Conservation (phyloP, 2,113 vertebrate species). For the Anhinga anhinga region DNA sequence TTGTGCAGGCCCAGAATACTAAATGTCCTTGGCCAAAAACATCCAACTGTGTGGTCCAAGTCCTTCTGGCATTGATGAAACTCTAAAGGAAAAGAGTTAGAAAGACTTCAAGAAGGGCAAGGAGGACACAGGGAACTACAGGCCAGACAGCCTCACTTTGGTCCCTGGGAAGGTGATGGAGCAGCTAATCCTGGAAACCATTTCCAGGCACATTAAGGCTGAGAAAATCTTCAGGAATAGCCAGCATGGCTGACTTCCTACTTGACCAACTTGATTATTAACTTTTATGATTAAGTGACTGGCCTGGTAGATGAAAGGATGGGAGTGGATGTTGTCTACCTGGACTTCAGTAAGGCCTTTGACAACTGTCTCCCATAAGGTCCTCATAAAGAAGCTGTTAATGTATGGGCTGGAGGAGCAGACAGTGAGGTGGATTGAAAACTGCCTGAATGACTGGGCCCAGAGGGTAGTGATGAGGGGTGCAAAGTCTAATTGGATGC, state of each 20-base stretch:
- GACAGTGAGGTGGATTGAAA: neutral
- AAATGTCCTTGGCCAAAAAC: neutral
- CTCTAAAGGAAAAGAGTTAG: neutral
- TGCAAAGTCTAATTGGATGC: neutral
- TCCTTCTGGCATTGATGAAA: neutral
- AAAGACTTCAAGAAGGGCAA: neutral
- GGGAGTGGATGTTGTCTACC: neutral
- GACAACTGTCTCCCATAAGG: neutral
- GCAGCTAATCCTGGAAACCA: neutral
- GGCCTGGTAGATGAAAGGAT: neutral
- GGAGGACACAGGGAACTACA: neutral
- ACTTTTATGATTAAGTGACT: neutral
- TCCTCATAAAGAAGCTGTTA: neutral
- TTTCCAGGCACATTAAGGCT: neutral
- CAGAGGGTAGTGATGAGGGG: fast-evolving
- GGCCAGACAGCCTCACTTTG: neutral
- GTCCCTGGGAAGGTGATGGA: neutral
- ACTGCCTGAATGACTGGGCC: neutral
- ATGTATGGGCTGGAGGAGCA: neutral
- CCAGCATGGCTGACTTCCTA: neutral
- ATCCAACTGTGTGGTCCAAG: neutral
- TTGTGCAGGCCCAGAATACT: neutral
- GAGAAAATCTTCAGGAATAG: neutral
- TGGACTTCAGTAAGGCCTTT: neutral
- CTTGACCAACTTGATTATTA: neutral